These are phyloP conservation scores for Orthosia cruda DNA, from an alignment of 2,888 invertebrate species.

Conservation along the genomic window DNA sequence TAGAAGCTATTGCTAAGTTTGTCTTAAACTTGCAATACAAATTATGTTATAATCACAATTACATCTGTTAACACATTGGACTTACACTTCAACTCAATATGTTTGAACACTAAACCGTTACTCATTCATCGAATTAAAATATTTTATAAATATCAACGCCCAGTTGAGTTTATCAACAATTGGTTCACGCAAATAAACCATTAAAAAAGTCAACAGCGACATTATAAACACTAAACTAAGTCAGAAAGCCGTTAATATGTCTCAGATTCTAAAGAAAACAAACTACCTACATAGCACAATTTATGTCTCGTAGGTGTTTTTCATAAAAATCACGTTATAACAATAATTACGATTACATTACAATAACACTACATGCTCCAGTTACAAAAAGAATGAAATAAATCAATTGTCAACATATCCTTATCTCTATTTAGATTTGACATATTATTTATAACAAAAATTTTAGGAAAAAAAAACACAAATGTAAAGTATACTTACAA, in stretches of 20 bases:
- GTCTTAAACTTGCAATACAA: no score
- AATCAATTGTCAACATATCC: neutral
- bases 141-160: neutral
- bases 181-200: neutral
- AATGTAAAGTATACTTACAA: slow-evolving; percentile 61
- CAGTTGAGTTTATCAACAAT: neutral
- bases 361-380: neutral
- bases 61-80: neutral
- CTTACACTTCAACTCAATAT: neutral
- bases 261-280: neutral
- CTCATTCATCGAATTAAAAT: neutral
- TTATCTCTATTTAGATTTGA: no score
- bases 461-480: neutral
- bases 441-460: neutral
- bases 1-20: no score
- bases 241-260: neutral
- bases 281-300: neutral
- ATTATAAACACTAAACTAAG: neutral
- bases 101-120: neutral
- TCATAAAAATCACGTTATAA: neutral
- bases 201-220: slow-evolving; percentile 7
- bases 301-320: neutral
- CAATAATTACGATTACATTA: neutral
- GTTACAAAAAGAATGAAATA: neutral
- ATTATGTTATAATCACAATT: no score